Conservation (phyloP, 2,113 vertebrate species). For the Oxyruncus cristatus region DNA sequence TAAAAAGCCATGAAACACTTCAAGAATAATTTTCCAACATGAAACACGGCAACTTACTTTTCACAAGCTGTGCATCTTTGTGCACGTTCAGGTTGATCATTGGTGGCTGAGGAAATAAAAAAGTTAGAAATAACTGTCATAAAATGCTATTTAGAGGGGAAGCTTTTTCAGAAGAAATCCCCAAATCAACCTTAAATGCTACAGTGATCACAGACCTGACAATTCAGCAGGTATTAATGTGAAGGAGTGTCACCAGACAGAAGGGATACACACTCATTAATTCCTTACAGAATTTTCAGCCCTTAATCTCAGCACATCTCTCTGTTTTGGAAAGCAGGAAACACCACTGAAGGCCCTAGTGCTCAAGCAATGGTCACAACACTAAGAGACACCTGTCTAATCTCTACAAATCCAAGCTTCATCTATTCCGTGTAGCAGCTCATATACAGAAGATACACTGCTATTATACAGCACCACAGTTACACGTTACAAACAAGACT, state of each 20-base stretch:
- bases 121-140: not conserved
- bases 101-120: constrained; percentile 35
- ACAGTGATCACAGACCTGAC: not conserved
- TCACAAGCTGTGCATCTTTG: constrained; percentile 22
- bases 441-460: not conserved
- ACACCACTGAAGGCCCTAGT: accelerated
- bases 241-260: not conserved
- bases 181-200: not conserved
- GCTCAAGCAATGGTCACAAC: not conserved
- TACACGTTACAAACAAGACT: not conserved
- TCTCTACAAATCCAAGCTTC: not conserved
- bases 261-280: not conserved
- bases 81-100: constrained; percentile 49
- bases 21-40: not conserved
- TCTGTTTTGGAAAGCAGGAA: not conserved
- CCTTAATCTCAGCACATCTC: not conserved
- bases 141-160: not conserved
- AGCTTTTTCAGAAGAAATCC: not conserved
- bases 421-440: not conserved
- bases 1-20: not conserved
- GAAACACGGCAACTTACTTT: constrained; percentile 69
- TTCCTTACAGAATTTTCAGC: not conserved
- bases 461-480: not conserved
- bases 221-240: not conserved
- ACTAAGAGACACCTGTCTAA: not conserved